Base-by-base conservation (phyloP, 2,797 vertebrate species). In the Anguilla anguilla region DNA sequence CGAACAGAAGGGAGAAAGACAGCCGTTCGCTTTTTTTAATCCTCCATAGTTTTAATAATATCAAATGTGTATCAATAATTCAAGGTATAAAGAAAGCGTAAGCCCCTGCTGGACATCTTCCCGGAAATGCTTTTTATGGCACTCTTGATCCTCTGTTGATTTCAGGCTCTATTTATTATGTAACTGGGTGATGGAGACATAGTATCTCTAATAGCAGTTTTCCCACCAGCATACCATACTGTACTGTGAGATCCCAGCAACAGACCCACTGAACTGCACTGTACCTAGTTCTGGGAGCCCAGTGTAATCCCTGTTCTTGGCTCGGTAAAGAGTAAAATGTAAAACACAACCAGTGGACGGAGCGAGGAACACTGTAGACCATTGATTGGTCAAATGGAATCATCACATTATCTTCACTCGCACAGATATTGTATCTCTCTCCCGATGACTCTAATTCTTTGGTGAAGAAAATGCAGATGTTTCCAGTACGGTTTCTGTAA, bases 51-150 rank as follows among this genome's bases (percentile, higher is more conserved):
- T 81, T 81, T 49, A 81, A 49, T 81, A 77, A 77, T 81, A 43
- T 81, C 39, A 81, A 77, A 49, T 2, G 6, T 81, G 43, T 81
- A 81, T 81, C 19, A n/a, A 81, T 81, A 49, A 81, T 81, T 77
- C 31, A 35, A 43, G 39, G 39, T 49, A 22, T 81, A 22, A 1
- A 51, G 74, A 77, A 39, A 46, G 15, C 13, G 25, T 46, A 81
- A 81, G 15, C 39, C 39, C 77, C 31, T 19, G 6, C 43, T 81
- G 77, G 77, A 81, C 77, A 25, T 15, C 39, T 9, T 81, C 77
- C 77, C 43, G 19, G 77, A 81, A 81, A 81, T 3, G 17, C 43
- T 43, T 79, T 22, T 79, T 22, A 79, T 43, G 35, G 17, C 28
- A 6, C 31, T 43, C 35, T 35, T 43, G 74, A 79, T 79, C 39